Evolutionary conservation across 2,113 vertebrate genomes (phyloP), one percentile per base, ranked within the genome.

Genomic region (Hippocampus zosterae): DNA sequence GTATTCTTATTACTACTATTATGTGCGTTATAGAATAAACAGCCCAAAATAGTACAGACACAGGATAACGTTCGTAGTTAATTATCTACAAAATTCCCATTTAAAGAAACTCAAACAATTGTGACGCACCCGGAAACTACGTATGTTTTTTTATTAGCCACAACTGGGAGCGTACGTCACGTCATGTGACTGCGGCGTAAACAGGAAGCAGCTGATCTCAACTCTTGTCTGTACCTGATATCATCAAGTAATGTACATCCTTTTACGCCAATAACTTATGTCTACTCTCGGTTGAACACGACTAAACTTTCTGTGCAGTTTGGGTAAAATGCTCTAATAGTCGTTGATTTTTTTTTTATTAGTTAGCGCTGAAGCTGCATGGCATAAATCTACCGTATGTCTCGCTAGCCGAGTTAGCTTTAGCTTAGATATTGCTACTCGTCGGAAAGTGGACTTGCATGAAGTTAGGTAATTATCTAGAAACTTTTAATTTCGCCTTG

Each of bases 161-260:
- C 5, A 52, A 69, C 53, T 27, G 46, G 0, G 81, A 71, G 65
- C 19, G 0, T 0, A 10, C 2, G 1, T 0, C 0, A 3, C 61
- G 3, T 89, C 87, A 90, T 87, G 87, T 90, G 89, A 90, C 84
- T 74, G 41, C 68, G 67, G 29, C 87, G 82, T 89, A 91, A 87
- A 91, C 88, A 89, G 89, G 88, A 91, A 91, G 88, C 86, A 90
- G 87, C 86, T 89, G 88, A 89, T 85, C 77, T 59, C 60, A 71
- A 78, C 69, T 76, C 75, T 73, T 59, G 56, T 1, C 25, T 16
- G 25, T 27, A 61, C 23, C 74, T 79, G 69, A 63, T 81, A 71
- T 57, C 67, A 72, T 33, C 65, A 74, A 87, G 81, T 87, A 87
- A 87, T 83, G 81, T 76, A 60, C 75, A 48, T 41, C 57, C 15